Evolutionary conservation across 2,113 vertebrate genomes (phyloP).

Genomic region (Limnothrissa miodon): DNA sequence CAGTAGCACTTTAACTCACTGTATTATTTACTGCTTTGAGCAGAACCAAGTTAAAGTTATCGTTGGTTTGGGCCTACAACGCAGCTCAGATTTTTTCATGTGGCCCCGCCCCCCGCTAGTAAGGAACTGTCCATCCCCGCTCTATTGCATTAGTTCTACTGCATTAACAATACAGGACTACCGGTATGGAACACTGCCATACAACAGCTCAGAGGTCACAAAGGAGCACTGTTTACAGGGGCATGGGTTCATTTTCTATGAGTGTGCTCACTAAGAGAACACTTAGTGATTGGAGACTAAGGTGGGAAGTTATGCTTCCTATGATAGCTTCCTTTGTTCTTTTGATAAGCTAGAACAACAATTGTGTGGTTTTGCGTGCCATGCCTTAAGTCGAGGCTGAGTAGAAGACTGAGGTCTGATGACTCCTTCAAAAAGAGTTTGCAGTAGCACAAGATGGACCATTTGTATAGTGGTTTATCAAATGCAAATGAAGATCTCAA

Average conservation of each 20-base stretch:
- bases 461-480: background rate
- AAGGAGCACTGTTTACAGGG: background rate
- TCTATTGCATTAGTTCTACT: no score
- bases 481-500: no score
- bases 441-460: background rate
- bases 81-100: no score
- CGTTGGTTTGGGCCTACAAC: no score
- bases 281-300: background rate
- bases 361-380: constrained; percentile 14
- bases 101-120: no score
- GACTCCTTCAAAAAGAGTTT: background rate
- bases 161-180: background rate
- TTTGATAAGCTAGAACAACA: constrained; percentile 39
- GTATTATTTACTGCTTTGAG: no score
- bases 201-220: background rate
- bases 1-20: no score
- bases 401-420: background rate
- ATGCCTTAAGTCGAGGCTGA: constrained; percentile 7
- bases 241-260: constrained; percentile 13
- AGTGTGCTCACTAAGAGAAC: constrained; percentile 1
- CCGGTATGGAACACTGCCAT: constrained; percentile 5
- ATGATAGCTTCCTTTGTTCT: constrained; percentile 54
- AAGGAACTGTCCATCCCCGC: no score
- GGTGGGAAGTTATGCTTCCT: constrained; percentile 39
- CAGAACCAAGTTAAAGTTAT: no score